Base-by-base conservation (phyloP, 1,140 invertebrate species). In the Drosophila equinoxialis region DNA sequence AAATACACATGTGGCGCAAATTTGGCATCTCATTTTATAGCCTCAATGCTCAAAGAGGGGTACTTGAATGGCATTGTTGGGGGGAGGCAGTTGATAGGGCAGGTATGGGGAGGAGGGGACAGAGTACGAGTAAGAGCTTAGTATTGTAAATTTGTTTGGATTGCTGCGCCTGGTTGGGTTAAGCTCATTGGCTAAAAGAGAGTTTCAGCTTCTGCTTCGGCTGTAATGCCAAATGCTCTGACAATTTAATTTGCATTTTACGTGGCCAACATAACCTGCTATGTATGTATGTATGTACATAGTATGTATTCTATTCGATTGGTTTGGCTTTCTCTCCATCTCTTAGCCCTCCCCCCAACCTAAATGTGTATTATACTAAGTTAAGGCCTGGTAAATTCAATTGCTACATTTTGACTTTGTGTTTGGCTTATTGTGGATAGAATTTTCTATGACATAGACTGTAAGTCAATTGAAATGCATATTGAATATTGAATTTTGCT, bases 181-280 rank as follows among this genome's bases (percentile, higher is more conserved):
- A 74, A 85, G 81, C 82, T 73, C 73, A 80, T 68, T 68, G 81
- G 69, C 73, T 80, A 48, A 63, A 58, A 74, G 82, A 70, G 54
- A 57, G 79, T 66, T 74, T 45, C 57, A 67, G 42, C 61, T 26
- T 14, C 20, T 33, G 42, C 61, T 63, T 17, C 11, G 17, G 14
- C 23, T 33, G 63, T 78, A 86, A 85, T 78, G 58, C 78, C 74
- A 78, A 77, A 86, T 71, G 71, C 76, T 65, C 77, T 72, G 83
- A 81, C 82, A 84, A 86, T 78, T 84, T 78, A 82, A 82, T 86
- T 85, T 85, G 71, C 73, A 82, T 71, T 84, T 71, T 70, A 70
- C 59, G 57, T 64, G 51, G 48, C 55, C n/a, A 23, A 62, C 42
- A 39, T 51, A 63, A 59, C 57, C 57, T 37, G 57, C 61, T 23